Base-by-base conservation (phyloP, 2,888 invertebrate genomes). In the Pilophorus perplexus region DNA sequence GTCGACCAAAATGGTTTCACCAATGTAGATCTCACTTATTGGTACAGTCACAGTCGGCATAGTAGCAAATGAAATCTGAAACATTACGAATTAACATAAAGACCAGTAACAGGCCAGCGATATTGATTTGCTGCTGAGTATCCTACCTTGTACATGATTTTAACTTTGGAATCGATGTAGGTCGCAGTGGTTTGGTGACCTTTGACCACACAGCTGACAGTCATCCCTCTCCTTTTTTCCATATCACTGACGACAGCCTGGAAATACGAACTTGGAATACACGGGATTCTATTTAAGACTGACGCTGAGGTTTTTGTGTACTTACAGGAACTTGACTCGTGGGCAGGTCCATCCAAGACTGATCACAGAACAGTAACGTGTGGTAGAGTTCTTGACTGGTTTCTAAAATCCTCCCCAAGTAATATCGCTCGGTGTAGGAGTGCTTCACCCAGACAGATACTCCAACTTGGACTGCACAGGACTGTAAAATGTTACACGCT, bases 291-390 rank as follows among this genome's bases (percentile, higher is more conserved):
- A 33, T 33, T 33, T 33, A 33, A n/a, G n/a, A n/a, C n/a, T n/a
- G n/a, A n/a, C n/a, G n/a, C n/a, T n/a, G n/a, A n/a, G n/a, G n/a
- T n/a, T n/a, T n/a, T n/a, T n/a, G n/a, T n/a, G 5, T 67, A 62
- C 55, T 67, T 44, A 69, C 67, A 16, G 57, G 52, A 20, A 68
- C 60, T 20, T 66, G 60, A 48, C 48, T 55, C 6, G 38, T 59
- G 4, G 54, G 62, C 6, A 68, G 82, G 25, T 83, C 80, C 69
- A 83, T 83, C 73, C 82, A 82, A 18, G 84, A 83, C 38, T 80
- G 78, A 72, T 83, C 83, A n/a, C 79, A 79, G 75, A 86, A 86
- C 67, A 83, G 82, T 2, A 86, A 83, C 71, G 81, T 80, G 73
- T 82, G 83, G 72, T 82, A 82, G 3, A 78, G 75, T 64, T 79